Evolutionary conservation across 1,140 invertebrate species (phyloP), one percentile per base, ranked within the genome.

Genomic region (Heliconius hewitsoni): DNA sequence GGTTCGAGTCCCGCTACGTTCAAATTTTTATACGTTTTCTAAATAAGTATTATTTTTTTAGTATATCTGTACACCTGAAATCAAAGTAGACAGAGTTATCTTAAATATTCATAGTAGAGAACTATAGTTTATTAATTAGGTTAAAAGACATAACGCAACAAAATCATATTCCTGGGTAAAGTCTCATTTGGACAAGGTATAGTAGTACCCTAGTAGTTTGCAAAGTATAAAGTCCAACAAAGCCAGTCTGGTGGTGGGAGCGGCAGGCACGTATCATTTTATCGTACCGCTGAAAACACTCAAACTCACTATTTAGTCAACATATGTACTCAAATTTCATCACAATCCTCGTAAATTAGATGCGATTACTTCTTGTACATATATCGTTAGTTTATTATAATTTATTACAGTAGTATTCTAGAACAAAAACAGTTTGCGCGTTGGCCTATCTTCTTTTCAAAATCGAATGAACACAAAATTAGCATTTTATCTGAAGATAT

Each of bases 401-500:
- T 66, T 66, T 30, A 13, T 66, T 30, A 30, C n/a, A 30, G 1
- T 27, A 30, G 23, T 27, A 18, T 3, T 66, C 23, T 27, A 30
- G 60, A 66, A 66, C 60, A n/a, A 66, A 27, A 30, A 11, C 23
- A 66, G 23, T 66, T 76, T 23, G 55, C 23, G 52, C 73, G 34
- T 71, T 27, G 2, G 34, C 74, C 79, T 73, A 80, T 90, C 87
- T 89, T 80, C 86, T 87, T 87, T 83, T 82, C 81, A 84, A 92
- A 93, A 94, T 94, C 90, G 91, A 94, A 94, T 90, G 91, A 93
- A 92, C 86, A 94, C 91, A 94, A 92, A 93, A 94, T 94, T 94
- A 92, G 90, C 93, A 94, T 94, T 93, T 94, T 94, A 94, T 94
- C 93, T 92, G 75, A 89, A 87, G 90, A 91, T 93, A 93, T 94